Evolutionary conservation across 35 echinoderm and acorn worm species (phyloP), one percentile per base, ranked within the genome.

Genomic region (Stichopus chloronotus): DNA sequence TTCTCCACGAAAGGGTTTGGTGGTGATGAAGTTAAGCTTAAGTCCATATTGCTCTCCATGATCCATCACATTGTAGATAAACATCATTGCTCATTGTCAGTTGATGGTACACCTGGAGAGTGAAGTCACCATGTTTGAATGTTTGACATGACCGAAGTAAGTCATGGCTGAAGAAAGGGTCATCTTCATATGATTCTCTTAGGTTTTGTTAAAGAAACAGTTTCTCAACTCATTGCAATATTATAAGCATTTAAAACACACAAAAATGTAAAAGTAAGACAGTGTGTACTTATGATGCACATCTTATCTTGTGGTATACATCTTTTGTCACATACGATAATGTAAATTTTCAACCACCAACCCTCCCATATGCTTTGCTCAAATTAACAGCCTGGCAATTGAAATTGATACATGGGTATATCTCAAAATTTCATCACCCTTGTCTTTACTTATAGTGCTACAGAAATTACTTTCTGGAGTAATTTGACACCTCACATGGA

Each of bases 61-160:
- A 24, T 93, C 9, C 83, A 93, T 30, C 92, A 93, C 54, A 53
- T 93, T 24, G 24, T 30, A 25, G 54, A 88, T 78, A 83, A 93
- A 58, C 92, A 88, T 56, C 57, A 57, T 13, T 93, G 84, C 84
- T 4, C 16, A 4, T 58, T 93, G 5, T 8, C 7, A 25, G 21
- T 78, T 58, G 83, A 93, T 93, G 92, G 84, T 19, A 88, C 76
- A 52, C 9, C 84, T 56, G 92, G 92, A 9, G 13, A 60, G 25
- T 93, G 84, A 58, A 56, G 86, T 24, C 92, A 93, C 78, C 6
- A 6, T 2, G 1, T 78, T 57, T 43, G 30, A 17, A 6, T 2
- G 1, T 78, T 57, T 43, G 30, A 30, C 17, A 14, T 10, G 80
- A 86, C 21, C 52, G 9, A 3, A 58, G 6, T 22, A 87, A 55